Percentiles rank a stretch among this genome's conserved stretches.
These are phyloP conservation scores for Enteromius radiatus DNA, from an alignment of 2,797 vertebrate genomes.

Conservation along the genomic window DNA sequence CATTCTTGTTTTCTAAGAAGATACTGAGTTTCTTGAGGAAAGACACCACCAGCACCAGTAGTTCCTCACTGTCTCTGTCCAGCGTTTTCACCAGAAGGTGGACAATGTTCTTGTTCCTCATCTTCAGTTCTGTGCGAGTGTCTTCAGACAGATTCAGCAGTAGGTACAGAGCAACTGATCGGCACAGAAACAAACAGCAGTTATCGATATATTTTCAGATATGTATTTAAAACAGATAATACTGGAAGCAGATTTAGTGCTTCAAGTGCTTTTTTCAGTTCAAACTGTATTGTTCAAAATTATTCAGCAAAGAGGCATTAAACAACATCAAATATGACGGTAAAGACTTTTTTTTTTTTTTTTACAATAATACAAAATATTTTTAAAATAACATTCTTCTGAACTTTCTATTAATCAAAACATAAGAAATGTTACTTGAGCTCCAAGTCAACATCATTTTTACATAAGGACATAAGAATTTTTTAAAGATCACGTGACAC, in stretches of 20 bases:
- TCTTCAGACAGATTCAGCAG: conserved; percentile 94
- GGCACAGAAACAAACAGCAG: not conserved
- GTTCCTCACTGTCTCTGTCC: conserved; percentile 88
- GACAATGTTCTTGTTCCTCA: conserved; percentile 95
- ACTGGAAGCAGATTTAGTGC: not conserved
- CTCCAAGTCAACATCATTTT: not conserved
- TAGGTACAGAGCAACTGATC: conserved; percentile 89
- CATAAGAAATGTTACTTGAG: not conserved
- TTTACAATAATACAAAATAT: not conserved
- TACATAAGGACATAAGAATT: too few relatives aligned
- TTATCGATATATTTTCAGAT: not conserved
- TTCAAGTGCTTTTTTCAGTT: not conserved
- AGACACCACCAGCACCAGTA: conserved; percentile 88
- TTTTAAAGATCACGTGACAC: not conserved
- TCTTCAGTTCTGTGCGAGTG: conserved; percentile 91
- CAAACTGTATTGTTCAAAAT: not conserved
- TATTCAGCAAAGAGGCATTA: not conserved
- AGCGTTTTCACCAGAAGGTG: conserved; percentile 91
- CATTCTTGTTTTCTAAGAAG: conserved; percentile 96
- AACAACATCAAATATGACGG: not conserved
- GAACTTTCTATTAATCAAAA: not conserved
- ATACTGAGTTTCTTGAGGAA: conserved; percentile 97
- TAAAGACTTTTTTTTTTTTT: not conserved
- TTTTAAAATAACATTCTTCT: not conserved
- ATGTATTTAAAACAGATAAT: not conserved